phyloP scores from a whole-genome alignment of 2,113 vertebrate genomes.

The Cricetomys ansorgei region DNA sequence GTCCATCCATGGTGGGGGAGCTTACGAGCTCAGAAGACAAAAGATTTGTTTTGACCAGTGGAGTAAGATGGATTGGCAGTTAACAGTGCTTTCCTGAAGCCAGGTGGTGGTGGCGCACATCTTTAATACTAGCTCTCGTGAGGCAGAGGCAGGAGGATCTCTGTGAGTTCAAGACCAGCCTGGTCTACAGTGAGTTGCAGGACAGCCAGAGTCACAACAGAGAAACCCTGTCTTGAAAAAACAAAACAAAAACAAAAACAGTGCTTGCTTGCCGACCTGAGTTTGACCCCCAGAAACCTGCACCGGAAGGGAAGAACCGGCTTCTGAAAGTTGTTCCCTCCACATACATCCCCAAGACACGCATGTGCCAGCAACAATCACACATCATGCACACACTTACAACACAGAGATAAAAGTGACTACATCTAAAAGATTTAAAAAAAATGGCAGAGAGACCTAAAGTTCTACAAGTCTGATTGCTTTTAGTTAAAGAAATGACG shows the following conservation, averaged over 20 bases:
- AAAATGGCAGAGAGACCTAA: background rate
- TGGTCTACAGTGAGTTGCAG: no score
- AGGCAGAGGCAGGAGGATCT: no score
- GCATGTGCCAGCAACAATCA: background rate
- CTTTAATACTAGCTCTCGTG: no score
- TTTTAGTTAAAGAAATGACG: constrained; percentile 48
- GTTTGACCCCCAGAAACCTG: background rate
- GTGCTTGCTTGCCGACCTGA: background rate
- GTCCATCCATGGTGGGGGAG: background rate
- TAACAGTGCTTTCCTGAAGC: background rate
- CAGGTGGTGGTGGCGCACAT: no score
- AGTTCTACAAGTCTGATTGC: background rate
- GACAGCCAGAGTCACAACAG: no score
- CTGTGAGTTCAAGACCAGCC: no score
- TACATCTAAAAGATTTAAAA: background rate
- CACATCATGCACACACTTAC: background rate
- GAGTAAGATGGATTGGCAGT: background rate
- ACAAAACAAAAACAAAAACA: no score
- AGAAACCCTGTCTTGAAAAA: no score
- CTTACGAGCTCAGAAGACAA: background rate
- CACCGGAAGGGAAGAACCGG: background rate
- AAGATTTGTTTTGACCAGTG: background rate
- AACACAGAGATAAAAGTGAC: background rate
- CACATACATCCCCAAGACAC: no score
- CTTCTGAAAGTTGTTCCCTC: background rate